Evolutionary conservation across 2,113 vertebrate genomes (phyloP).

Genomic region (Clarias batrachus): DNA sequence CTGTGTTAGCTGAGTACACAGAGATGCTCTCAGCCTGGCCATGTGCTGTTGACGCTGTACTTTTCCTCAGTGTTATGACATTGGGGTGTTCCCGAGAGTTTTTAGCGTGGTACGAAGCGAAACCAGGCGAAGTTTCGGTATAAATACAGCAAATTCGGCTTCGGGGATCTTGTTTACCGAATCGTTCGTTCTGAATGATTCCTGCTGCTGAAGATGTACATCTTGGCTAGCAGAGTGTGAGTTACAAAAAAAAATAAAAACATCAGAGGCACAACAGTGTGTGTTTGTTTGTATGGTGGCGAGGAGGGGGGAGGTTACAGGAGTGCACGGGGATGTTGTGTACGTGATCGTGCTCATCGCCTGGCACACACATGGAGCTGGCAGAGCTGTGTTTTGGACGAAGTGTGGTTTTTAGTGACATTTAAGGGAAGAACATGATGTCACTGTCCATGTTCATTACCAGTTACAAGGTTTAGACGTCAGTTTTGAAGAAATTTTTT

Average conservation of each 20-base stretch:
- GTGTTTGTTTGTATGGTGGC: not conserved
- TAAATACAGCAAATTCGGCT: not conserved
- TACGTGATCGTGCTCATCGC: constrained; percentile 8
- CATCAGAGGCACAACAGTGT: not conserved
- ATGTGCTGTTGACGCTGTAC: constrained; percentile 8
- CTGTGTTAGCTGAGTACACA: not conserved
- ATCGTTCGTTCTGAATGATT: not conserved
- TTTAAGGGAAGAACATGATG: not conserved
- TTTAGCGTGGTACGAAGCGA: not conserved
- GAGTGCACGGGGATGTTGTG: not conserved
- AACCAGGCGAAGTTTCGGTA: not conserved
- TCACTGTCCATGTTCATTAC: not conserved
- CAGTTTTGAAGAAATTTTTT: not conserved
- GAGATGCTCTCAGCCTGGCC: not conserved
- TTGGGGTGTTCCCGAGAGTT: not conserved
- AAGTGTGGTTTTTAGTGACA: not conserved
- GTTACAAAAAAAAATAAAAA: not conserved
- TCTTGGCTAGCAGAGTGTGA: not conserved
- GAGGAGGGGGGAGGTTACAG: not conserved
- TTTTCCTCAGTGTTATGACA: constrained; percentile 6
- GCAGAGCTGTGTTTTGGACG: constrained; percentile 4
- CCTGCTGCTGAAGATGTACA: not conserved
- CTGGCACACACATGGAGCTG: not conserved
- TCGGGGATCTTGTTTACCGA: not conserved
- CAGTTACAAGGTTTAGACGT: not conserved